Evolutionary conservation across 2,113 vertebrate genomes (phyloP).

Genomic region (Nymphicus hollandicus): DNA sequence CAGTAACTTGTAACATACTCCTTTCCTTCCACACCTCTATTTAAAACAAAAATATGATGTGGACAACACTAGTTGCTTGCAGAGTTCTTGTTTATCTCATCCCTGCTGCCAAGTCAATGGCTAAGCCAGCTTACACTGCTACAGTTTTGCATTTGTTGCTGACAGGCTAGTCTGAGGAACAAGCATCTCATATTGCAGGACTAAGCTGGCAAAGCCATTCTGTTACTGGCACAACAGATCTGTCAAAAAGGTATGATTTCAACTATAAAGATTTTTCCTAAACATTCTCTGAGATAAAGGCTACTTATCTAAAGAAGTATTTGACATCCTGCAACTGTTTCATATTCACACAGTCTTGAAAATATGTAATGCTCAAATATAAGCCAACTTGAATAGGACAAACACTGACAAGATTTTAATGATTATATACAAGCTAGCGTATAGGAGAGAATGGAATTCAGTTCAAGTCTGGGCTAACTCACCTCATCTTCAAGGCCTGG

Average conservation of each 20-base stretch:
- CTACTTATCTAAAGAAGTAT: not conserved
- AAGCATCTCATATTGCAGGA: not conserved
- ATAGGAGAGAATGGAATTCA: not conserved
- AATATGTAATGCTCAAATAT: not conserved
- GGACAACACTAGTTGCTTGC: not conserved
- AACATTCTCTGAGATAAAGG: not conserved
- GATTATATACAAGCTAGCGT: not conserved
- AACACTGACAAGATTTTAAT: not conserved
- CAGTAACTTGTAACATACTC: slow-evolving; percentile 12
- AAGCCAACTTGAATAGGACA: not conserved
- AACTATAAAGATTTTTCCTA: not conserved
- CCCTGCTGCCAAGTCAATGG: not conserved
- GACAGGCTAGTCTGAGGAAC: not conserved
- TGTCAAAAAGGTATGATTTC: not conserved
- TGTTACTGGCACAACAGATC: not conserved
- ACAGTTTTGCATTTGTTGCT: not conserved
- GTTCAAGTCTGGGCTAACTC: not conserved
- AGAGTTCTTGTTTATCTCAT: not conserved
- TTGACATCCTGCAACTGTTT: not conserved
- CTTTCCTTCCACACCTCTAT: slow-evolving; percentile 13
- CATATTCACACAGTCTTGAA: not conserved
- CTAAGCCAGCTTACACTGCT: not conserved
- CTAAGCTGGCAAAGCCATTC: not conserved
- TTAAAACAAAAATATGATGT: not conserved
- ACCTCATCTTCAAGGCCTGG: slow-evolving; percentile 95